Evolutionary conservation across 1,140 invertebrate species (phyloP).

Genomic region (Diprion similis): DNA sequence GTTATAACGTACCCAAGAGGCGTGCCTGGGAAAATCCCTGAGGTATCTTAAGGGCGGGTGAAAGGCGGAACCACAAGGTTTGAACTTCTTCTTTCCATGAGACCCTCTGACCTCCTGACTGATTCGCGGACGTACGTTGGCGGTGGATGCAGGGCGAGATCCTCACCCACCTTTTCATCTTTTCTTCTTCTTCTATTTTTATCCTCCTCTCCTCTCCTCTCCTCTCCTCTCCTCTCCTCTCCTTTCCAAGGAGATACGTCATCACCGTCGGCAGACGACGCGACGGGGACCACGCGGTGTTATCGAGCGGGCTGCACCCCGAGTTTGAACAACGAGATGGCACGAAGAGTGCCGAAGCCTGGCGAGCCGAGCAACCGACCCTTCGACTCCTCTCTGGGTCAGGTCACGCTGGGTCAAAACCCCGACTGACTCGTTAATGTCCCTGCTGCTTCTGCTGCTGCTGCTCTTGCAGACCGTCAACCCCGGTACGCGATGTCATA

Average conservation of each 20-base stretch:
- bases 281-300: constrained; percentile 20
- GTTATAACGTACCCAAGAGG: too few species aligned
- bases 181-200: background rate
- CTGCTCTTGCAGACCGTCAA: too few species aligned
- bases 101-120: too few species aligned
- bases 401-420: constrained; percentile 52
- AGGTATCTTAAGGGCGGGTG: too few species aligned
- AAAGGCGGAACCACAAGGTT: too few species aligned
- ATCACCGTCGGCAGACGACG: constrained; percentile 12
- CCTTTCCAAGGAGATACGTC: background rate
- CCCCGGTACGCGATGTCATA: constrained; percentile 23
- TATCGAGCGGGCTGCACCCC: constrained; percentile 34
- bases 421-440: constrained; percentile 43
- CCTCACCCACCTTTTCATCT: background rate
- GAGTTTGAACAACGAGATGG: constrained; percentile 25
- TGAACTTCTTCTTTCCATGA: too few species aligned
- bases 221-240: background rate
- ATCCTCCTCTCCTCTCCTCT: background rate
- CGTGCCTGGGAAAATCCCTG: too few species aligned
- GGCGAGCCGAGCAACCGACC: constrained; percentile 24
- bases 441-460: background rate
- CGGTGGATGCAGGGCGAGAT: too few species aligned
- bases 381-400: constrained; percentile 44
- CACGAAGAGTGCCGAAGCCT: constrained; percentile 31
- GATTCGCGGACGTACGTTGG: too few species aligned